Conservation (phyloP, 2,888 invertebrate species). For the Alcis repandata region DNA sequence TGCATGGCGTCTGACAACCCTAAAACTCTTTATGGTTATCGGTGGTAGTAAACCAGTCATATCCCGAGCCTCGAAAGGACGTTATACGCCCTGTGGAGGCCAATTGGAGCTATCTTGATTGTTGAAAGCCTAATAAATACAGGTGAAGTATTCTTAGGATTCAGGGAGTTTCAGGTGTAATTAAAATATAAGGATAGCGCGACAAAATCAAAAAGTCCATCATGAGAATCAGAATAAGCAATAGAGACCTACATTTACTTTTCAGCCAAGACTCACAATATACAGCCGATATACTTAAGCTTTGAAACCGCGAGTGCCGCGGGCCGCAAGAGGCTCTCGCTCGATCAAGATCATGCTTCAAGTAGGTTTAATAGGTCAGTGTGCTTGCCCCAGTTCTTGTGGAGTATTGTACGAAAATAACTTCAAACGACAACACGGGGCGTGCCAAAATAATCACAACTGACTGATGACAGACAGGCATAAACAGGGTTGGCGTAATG, state of each 20-base stretch:
- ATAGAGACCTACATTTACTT: neutral
- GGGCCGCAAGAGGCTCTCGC: conserved; percentile 20
- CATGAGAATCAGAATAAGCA: too few species aligned
- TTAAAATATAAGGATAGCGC: too few species aligned
- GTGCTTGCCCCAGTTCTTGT: conserved; percentile 44
- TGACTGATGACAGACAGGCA: conserved; percentile 38
- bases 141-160: too few species aligned
- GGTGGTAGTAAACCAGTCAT: neutral
- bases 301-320: conserved; percentile 12
- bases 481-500: conserved; percentile 30
- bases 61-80: neutral
- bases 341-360: conserved; percentile 39
- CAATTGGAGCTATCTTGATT: neutral
- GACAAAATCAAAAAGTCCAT: too few species aligned
- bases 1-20: neutral
- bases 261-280: neutral
- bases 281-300: neutral
- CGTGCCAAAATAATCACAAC: conserved; percentile 38
- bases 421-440: conserved; percentile 32
- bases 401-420: conserved; percentile 45
- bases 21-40: neutral
- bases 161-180: too few species aligned
- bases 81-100: neutral
- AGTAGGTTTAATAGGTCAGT: conserved; percentile 44
- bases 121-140: too few species aligned